Evolutionary conservation across 2,888 invertebrate genomes (phyloP).

Genomic region (Stenoptilia bipunctidactyla): DNA sequence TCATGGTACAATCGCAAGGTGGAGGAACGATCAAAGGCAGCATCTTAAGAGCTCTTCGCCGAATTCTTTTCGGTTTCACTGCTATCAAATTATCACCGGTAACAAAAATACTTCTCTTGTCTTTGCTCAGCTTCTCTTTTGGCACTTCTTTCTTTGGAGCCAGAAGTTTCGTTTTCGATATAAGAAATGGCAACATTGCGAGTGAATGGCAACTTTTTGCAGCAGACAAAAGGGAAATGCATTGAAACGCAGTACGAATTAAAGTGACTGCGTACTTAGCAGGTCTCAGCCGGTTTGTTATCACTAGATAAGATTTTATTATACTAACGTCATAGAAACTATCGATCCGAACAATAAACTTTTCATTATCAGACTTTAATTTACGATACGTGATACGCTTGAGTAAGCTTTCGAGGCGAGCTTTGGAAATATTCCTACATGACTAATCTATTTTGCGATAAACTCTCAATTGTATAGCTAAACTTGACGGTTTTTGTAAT

Average conservation of each 20-base stretch:
- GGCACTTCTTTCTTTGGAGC: constrained; percentile 29
- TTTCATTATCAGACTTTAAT: constrained; percentile 21
- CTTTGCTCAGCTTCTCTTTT: constrained; percentile 24
- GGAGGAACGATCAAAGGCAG: constrained; percentile 22
- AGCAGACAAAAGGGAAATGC: too few relatives aligned
- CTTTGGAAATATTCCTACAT: constrained; percentile 13
- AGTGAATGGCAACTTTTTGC: too few relatives aligned
- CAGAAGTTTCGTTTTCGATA: constrained; percentile 48
- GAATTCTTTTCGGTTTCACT: constrained; percentile 26
- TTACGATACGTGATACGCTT: constrained; percentile 23
- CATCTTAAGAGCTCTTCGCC: constrained; percentile 28
- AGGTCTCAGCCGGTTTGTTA: neutral
- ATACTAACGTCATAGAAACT: neutral
- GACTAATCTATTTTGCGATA: too few relatives aligned
- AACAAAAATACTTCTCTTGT: constrained; percentile 27
- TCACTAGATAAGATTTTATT: too few relatives aligned
- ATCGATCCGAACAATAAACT: constrained; percentile 1
- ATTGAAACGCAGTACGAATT: too few relatives aligned
- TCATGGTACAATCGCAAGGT: constrained; percentile 41
- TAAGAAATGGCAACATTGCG: constrained; percentile 48
- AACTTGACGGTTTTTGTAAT: too few relatives aligned
- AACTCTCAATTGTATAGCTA: too few relatives aligned
- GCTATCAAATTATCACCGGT: constrained; percentile 33
- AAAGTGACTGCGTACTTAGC: too few relatives aligned
- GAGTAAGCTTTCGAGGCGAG: constrained; percentile 26